These are phyloP conservation scores for Neotoma lepida DNA, from an alignment of 2,113 vertebrate genomes.

Conservation along the genomic window DNA sequence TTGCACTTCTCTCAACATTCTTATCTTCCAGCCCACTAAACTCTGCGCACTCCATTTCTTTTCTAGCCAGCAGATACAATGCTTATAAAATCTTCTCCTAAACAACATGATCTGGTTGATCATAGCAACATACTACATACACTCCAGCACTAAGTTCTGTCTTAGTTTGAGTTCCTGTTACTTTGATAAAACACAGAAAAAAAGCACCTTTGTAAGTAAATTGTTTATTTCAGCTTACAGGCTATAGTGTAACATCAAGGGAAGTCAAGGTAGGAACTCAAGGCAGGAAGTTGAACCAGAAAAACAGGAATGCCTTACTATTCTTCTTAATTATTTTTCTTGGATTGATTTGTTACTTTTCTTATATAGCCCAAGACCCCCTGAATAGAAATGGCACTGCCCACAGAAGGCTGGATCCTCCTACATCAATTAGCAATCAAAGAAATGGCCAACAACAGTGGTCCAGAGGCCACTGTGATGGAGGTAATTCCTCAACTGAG, in stretches of 20 bases:
- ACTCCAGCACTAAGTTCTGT: background rate
- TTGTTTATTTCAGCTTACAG: no score
- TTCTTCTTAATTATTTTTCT: no score
- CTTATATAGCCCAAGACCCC: background rate
- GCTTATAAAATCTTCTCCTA: background rate
- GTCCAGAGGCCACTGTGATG: background rate
- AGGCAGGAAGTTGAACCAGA: background rate
- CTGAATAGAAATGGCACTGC: background rate
- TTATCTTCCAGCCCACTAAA: background rate
- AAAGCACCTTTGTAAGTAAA: background rate
- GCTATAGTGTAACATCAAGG: background rate
- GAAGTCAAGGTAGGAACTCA: no score
- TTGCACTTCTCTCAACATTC: background rate
- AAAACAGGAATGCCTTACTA: background rate
- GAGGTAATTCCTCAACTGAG: background rate
- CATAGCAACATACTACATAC: no score
- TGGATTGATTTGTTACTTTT: background rate
- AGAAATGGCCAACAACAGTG: background rate
- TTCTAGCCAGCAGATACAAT: background rate
- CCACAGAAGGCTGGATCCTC: background rate
- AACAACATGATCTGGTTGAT: background rate
- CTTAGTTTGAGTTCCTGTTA: background rate
- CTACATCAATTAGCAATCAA: background rate
- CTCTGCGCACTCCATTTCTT: background rate
- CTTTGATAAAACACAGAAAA: background rate